phyloP scores from a whole-genome alignment of 2,113 vertebrate genomes.

The Mobula birostris region DNA sequence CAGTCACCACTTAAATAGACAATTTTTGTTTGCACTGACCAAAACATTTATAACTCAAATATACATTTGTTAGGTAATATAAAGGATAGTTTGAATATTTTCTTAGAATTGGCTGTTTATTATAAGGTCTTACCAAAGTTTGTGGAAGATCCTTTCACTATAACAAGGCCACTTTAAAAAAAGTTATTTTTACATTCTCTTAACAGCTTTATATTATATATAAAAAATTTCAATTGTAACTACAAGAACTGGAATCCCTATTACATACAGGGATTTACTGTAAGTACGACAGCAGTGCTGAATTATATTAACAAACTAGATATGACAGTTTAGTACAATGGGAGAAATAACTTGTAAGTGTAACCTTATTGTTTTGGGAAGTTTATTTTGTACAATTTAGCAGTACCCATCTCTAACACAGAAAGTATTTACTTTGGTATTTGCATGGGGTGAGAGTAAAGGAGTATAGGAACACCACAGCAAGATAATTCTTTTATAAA shows the following conservation, averaged over 20 bases:
- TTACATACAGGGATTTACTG: neutral
- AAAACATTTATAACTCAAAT: neutral
- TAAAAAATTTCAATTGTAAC: neutral
- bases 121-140: neutral
- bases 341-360: neutral
- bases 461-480: neutral
- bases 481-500: neutral
- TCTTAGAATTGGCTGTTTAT: neutral
- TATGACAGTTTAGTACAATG: too few species aligned
- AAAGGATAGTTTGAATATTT: neutral
- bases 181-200: neutral
- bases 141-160: neutral
- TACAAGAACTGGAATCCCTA: neutral
- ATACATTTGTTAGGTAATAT: constrained; percentile 5
- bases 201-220: too few species aligned
- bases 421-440: constrained; percentile 18
- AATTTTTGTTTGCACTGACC: neutral
- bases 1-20: neutral
- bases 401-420: neutral
- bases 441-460: neutral
- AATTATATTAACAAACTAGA: neutral
- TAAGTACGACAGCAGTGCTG: neutral
- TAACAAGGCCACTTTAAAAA: constrained; percentile 6
- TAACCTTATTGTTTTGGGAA: neutral
- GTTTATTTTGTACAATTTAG: neutral